These are phyloP conservation scores for Urophycis tenuis DNA, from an alignment of 2,797 vertebrate species.

Conservation along the genomic window DNA sequence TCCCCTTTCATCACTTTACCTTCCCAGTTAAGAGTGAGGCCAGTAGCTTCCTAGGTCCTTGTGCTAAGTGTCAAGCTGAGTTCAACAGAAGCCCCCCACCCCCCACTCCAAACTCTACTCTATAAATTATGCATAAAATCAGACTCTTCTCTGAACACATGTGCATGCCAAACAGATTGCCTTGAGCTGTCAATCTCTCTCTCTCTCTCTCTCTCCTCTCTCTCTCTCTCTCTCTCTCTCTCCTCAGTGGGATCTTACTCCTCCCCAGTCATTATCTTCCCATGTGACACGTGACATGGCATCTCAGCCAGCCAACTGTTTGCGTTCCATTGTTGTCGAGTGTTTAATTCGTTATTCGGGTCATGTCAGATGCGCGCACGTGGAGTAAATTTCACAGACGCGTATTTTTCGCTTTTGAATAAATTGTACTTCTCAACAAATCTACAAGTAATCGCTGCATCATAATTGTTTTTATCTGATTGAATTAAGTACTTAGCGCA, in stretches of 20 bases:
- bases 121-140: constrained; percentile 13
- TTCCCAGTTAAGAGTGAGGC: neutral
- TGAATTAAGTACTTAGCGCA: neutral
- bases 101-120: neutral
- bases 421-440: neutral
- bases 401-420: neutral
- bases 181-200: constrained; percentile 6
- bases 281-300: neutral
- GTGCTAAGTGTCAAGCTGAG: constrained; percentile 8
- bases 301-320: neutral
- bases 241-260: neutral
- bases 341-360: neutral
- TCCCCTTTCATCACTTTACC: neutral
- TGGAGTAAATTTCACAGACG: neutral
- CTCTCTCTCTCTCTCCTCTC: neutral
- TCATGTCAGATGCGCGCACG: neutral
- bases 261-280: neutral
- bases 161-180: neutral
- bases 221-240: neutral
- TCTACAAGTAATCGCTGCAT: neutral
- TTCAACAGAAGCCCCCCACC: neutral
- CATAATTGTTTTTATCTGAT: neutral
- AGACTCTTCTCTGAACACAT: neutral
- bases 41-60: neutral
- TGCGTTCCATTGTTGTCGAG: neutral